phyloP scores from a whole-genome alignment of 2,797 vertebrate genomes.

The Typhlichthys eigenmanni region DNA sequence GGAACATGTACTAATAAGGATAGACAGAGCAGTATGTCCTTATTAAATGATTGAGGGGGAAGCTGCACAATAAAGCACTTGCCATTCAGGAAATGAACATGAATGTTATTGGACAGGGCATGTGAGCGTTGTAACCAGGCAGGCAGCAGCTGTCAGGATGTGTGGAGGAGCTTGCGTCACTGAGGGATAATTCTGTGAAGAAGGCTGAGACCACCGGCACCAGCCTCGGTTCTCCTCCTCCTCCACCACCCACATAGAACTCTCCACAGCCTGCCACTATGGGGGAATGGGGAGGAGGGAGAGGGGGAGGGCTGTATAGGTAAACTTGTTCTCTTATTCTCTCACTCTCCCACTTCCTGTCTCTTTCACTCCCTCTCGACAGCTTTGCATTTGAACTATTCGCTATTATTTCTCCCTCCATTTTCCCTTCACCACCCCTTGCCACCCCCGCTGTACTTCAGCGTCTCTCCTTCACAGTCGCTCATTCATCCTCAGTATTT shows the following conservation, averaged over 20 bases:
- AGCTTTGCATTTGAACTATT: conserved; percentile 31
- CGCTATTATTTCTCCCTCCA: conserved; percentile 25
- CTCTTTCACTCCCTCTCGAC: conserved; percentile 8
- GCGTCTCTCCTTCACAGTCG: background rate
- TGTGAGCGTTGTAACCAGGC: conserved; percentile 67
- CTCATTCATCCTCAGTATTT: background rate
- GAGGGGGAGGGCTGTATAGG: conserved; percentile 22
- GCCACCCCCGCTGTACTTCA: background rate
- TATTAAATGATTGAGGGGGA: conserved; percentile 36
- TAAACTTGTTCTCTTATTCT: conserved; percentile 51
- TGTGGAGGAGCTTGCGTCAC: conserved; percentile 79
- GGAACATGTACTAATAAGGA: conserved; percentile 46
- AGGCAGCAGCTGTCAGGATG: conserved; percentile 81
- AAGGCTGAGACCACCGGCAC: conserved; percentile 67
- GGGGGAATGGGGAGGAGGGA: conserved; percentile 24
- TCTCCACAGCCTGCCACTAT: conserved; percentile 55
- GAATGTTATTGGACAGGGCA: conserved; percentile 69
- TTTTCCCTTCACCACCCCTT: background rate
- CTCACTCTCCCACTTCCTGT: background rate
- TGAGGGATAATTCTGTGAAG: conserved; percentile 71
- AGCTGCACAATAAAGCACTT: conserved; percentile 41
- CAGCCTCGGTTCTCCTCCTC: conserved; percentile 54
- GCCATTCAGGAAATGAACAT: conserved; percentile 63
- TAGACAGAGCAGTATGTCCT: conserved; percentile 37
- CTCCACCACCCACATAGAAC: conserved; percentile 67